Evolutionary conservation across 2,797 vertebrate genomes (phyloP).

Genomic region (Halcyon leucocephala): DNA sequence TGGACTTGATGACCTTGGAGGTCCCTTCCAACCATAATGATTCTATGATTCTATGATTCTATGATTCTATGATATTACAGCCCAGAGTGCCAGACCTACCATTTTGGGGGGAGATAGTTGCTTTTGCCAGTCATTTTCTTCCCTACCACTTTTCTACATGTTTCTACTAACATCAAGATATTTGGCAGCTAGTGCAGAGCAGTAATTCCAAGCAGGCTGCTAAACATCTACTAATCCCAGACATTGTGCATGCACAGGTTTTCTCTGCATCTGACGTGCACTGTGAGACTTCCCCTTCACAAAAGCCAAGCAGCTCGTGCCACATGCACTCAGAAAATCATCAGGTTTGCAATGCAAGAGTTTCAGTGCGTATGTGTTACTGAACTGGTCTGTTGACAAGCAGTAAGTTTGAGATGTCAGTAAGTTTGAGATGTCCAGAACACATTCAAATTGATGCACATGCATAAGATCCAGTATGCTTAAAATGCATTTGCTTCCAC

Average conservation of each 20-base stretch:
- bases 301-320: background rate
- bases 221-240: background rate
- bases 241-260: background rate
- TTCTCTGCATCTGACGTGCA: background rate
- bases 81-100: background rate
- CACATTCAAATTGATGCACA: background rate
- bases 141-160: background rate
- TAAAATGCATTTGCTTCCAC: background rate
- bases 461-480: background rate
- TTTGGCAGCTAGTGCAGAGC: background rate
- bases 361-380: background rate
- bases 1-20: no score
- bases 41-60: no score
- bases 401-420: background rate
- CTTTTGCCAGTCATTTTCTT: conserved; percentile 26
- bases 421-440: background rate
- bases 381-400: background rate
- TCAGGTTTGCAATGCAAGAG: background rate
- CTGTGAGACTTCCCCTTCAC: background rate
- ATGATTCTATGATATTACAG: no score
- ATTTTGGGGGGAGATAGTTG: background rate
- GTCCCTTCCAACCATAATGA: no score
- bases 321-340: background rate
- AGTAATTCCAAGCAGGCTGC: background rate
- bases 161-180: conserved; percentile 20